Evolutionary conservation across 2,888 invertebrate genomes (phyloP).

Genomic region (Macrophya alboannulata): DNA sequence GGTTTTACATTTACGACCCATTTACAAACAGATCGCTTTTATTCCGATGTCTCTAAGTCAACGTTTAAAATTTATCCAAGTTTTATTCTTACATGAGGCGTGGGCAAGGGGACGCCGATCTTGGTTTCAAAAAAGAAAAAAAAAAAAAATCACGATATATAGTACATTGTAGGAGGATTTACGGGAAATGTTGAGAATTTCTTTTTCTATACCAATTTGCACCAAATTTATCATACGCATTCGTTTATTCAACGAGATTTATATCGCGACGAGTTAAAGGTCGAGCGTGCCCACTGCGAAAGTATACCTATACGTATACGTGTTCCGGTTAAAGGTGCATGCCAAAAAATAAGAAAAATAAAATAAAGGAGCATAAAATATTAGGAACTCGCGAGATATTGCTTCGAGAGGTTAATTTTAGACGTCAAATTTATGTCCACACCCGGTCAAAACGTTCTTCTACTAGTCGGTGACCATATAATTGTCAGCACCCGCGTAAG

Average conservation of each 20-base stretch:
- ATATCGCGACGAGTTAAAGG: constrained; percentile 41
- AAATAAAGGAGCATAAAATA: background rate
- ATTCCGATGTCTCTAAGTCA: constrained; percentile 63
- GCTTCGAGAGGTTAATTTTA: constrained; percentile 30
- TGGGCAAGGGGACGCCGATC: constrained; percentile 27
- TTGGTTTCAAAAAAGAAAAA: background rate
- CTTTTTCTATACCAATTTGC: constrained; percentile 8
- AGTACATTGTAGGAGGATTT: constrained; percentile 14
- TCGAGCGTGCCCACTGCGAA: constrained; percentile 9
- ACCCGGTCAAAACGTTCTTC: constrained; percentile 60
- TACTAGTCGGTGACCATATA: constrained; percentile 64
- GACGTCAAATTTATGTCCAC: constrained; percentile 69
- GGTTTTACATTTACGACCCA: constrained; percentile 75
- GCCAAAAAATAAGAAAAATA: background rate
- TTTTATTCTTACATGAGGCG: constrained; percentile 48
- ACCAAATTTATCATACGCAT: constrained; percentile 36
- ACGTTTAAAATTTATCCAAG: constrained; percentile 49
- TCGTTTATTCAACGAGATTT: constrained; percentile 37
- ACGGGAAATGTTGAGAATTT: constrained; percentile 30
- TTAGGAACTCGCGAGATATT: constrained; percentile 11
- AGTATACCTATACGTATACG: background rate
- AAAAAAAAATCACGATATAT: background rate
- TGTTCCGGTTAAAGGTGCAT: background rate
- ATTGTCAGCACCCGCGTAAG: constrained; percentile 70
- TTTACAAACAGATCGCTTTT: constrained; percentile 75